A percentile compares a stretch with the other conserved stretches of the same genome.
phyloP scores from a whole-genome alignment of 1,140 invertebrate species.

The Asobara japonica region DNA sequence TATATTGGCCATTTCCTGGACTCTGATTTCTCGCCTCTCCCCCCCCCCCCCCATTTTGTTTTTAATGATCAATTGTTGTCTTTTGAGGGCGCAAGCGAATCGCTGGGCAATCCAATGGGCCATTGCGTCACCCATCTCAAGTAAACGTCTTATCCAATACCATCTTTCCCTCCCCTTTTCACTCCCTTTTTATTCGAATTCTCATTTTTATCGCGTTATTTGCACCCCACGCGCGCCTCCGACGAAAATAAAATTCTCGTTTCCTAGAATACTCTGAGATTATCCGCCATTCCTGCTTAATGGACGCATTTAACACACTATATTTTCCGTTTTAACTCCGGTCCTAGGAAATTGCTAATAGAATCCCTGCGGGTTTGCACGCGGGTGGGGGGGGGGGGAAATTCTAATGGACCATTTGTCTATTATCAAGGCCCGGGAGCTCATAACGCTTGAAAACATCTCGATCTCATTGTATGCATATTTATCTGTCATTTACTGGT shows the following conservation, averaged over 20 bases:
- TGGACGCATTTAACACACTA: constrained; percentile 11
- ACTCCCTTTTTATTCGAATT: background rate
- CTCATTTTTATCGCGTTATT: constrained; percentile 4
- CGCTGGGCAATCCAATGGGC: background rate
- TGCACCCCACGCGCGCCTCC: background rate
- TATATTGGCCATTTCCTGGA: background rate
- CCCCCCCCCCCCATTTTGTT: background rate
- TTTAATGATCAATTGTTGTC: background rate
- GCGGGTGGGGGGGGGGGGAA: too few species aligned
- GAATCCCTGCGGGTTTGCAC: background rate
- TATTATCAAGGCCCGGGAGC: too few species aligned
- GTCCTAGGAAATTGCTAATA: background rate
- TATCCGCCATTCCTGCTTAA: constrained; percentile 8
- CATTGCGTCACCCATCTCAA: background rate
- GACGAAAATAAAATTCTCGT: background rate
- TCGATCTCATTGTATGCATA: too few species aligned
- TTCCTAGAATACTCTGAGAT: background rate
- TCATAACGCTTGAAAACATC: too few species aligned
- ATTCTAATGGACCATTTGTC: background rate
- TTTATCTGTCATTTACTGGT: too few species aligned
- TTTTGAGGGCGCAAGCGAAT: background rate
- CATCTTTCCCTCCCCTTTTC: background rate
- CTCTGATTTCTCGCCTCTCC: background rate
- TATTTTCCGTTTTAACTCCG: background rate
- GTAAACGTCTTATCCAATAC: background rate